Evolutionary conservation across 2,113 vertebrate species (phyloP), one percentile per base, ranked within the genome.

Genomic region (Pardalotus punctatus): DNA sequence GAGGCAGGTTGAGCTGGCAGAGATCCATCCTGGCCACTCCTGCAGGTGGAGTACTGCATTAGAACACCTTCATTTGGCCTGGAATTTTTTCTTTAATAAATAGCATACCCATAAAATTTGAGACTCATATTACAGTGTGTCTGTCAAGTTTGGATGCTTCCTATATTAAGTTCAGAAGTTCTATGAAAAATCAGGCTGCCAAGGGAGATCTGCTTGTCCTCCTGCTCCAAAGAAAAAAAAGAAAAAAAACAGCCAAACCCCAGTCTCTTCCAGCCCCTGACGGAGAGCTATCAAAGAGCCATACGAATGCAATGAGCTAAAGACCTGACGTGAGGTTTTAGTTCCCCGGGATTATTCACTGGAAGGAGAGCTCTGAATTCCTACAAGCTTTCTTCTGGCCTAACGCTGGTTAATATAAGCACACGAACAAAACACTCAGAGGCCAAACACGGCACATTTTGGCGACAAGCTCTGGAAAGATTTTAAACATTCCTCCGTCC

Each of bases 401-500:
- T 11, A 33, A 6, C 0, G 0, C 18, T 15, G 13, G 16, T 14
- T 25, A 50, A 3, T n/a, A 23, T 4, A 7, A 40, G 11, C 12
- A 9, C 20, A 18, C 15, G 24, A 8, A 72, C 20, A 29, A 64
- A 20, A 4, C 0, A 12, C 21, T 42, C 12, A 0, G 2, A 10
- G 4, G 14, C 12, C 51, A 24, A 47, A 36, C 3, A 7, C 0
- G 0, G 0, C 21, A 1, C 2, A 9, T 5, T 16, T 19, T 4
- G 5, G 12, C 3, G 31, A 17, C 0, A 1, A 8, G 13, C 2
- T 5, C 3, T 0, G 0, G 8, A 20, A 13, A 22, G 4, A 4
- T 5, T 11, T 6, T 3, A 9, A 57, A 0, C 3, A 1, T 0
- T 8, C 1, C 14, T 1, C 2, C 1, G 0, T 0, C 1, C 0